These are phyloP conservation scores for Machimus atricapillus DNA, from an alignment of 2,888 invertebrate genomes.

Conservation along the genomic window DNA sequence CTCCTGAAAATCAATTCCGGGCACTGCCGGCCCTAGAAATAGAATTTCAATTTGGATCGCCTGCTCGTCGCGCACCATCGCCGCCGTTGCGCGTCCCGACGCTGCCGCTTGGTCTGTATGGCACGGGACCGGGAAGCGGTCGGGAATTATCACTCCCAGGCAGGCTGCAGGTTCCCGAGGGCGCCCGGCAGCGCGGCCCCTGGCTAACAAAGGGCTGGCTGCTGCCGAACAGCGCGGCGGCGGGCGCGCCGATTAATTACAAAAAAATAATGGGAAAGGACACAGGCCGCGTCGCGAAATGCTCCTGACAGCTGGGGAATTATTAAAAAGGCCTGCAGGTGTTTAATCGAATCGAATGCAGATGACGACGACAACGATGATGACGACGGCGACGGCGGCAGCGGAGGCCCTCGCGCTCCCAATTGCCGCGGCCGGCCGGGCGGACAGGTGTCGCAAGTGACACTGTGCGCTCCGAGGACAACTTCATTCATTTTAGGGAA, in stretches of 20 bases:
- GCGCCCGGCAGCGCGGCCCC: not conserved
- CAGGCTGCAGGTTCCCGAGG: not conserved
- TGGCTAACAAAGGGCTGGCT: not conserved
- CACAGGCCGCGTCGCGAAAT: not conserved
- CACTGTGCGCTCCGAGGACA: not conserved
- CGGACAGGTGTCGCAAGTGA: not conserved
- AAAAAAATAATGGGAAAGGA: conserved; percentile 21
- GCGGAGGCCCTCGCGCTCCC: not conserved
- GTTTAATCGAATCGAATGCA: conserved; percentile 10
- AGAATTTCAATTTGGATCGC: not conserved
- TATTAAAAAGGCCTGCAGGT: conserved; percentile 11
- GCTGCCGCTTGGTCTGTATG: not conserved
- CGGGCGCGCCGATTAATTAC: conserved; percentile 11
- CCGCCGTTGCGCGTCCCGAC: not conserved
- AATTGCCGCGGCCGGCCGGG: not conserved
- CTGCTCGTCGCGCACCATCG: not conserved
- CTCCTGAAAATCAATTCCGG: not conserved
- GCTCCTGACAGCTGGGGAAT: conserved; percentile 25
- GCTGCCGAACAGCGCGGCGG: not conserved
- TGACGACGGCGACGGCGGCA: not conserved
- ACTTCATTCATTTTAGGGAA: not conserved
- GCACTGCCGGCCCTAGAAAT: not conserved
- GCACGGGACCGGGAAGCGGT: not conserved
- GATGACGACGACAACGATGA: not conserved
- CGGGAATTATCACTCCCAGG: not conserved